A percentile compares a stretch with the other conserved stretches of the same genome.
These are phyloP conservation scores for Thymallus thymallus DNA, from an alignment of 2,113 vertebrate genomes.

Conservation along the genomic window DNA sequence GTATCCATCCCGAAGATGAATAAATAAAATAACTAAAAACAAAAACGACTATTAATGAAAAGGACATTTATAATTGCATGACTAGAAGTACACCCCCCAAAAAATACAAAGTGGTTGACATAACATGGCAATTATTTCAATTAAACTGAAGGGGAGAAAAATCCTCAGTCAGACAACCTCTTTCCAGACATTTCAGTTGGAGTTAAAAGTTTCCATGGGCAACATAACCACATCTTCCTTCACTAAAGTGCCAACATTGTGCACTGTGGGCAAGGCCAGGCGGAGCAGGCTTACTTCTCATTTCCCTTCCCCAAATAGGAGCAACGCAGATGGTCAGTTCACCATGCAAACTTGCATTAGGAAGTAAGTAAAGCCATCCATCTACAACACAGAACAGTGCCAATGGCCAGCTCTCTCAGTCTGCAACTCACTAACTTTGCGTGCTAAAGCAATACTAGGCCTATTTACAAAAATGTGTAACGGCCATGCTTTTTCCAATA, in stretches of 20 bases:
- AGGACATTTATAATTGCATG: conserved; percentile 34
- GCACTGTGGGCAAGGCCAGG: conserved; percentile 49
- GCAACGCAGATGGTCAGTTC: conserved; percentile 11
- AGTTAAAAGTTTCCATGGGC: conserved; percentile 69
- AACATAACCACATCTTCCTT: conserved; percentile 61
- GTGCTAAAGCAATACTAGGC: not conserved
- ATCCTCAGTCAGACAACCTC: conserved; percentile 45
- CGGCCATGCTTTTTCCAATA: too few relatives aligned
- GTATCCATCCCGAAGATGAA: conserved; percentile 3
- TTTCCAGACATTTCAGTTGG: conserved; percentile 69
- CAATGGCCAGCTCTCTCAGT: not conserved
- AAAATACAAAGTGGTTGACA: conserved; percentile 46
- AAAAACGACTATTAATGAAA: conserved; percentile 45
- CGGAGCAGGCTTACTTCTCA: conserved; percentile 44
- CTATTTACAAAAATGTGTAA: too few relatives aligned
- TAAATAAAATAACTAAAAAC: not conserved
- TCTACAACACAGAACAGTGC: not conserved
- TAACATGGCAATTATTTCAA: conserved; percentile 60
- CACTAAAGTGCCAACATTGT: conserved; percentile 58
- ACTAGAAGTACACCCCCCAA: not conserved
- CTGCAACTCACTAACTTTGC: too few relatives aligned
- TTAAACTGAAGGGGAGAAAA: conserved; percentile 55
- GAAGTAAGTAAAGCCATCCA: not conserved
- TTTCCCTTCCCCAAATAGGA: conserved; percentile 49
- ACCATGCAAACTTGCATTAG: conserved; percentile 15